phyloP scores from a whole-genome alignment of 2,797 vertebrate genomes.

The Phrynocephalus guinanensis region DNA sequence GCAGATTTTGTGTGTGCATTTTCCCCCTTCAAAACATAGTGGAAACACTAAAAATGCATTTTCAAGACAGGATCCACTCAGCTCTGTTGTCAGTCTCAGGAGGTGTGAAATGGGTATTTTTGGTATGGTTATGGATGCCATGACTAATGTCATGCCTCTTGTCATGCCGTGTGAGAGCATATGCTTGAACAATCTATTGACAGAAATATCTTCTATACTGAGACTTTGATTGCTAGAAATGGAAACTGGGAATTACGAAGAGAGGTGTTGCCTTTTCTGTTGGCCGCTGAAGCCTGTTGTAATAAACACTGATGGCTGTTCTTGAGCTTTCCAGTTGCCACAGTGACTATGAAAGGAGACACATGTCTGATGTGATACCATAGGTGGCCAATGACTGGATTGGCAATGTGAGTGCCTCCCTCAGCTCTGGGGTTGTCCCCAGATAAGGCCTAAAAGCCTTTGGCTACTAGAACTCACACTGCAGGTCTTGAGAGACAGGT shows the following conservation, averaged over 20 bases:
- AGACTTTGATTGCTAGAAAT: not conserved
- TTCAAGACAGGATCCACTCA: not conserved
- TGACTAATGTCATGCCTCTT: no score
- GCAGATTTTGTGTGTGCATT: not conserved
- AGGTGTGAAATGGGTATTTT: not conserved
- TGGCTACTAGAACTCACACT: not conserved
- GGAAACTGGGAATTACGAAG: not conserved
- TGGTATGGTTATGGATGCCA: not conserved
- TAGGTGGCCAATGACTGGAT: no score
- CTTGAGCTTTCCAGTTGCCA: not conserved
- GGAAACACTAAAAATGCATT: not conserved
- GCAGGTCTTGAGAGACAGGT: not conserved
- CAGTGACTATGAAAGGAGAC: not conserved
- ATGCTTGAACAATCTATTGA: not conserved
- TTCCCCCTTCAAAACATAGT: not conserved
- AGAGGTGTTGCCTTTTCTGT: not conserved
- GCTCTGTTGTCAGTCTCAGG: not conserved
- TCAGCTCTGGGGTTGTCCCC: no score
- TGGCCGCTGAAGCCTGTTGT: not conserved
- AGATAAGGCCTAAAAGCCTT: not conserved
- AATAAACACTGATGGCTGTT: not conserved
- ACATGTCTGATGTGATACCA: not conserved
- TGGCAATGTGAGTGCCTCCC: no score
- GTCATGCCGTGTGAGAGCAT: not conserved
- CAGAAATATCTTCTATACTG: not conserved